phyloP scores from a whole-genome alignment of 37 sponge, comb jelly and placozoan genomes.

The Beroe ovata region DNA sequence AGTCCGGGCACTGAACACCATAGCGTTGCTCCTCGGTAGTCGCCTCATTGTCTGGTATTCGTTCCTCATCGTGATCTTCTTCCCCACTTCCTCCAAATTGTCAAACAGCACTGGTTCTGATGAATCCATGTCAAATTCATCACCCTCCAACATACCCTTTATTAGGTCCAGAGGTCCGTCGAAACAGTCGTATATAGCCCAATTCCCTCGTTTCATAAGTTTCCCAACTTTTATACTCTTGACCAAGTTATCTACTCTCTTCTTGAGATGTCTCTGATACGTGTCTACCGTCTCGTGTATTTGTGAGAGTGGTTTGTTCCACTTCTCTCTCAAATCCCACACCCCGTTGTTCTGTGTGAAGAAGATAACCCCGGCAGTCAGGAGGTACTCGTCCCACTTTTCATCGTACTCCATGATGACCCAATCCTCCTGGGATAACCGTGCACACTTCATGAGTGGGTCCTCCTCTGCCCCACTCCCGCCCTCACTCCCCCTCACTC shows the following conservation, averaged over 20 bases:
- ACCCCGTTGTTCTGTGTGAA: background rate
- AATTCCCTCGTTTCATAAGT: background rate
- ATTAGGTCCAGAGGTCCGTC: background rate
- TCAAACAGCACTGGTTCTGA: too few species aligned
- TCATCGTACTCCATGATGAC: background rate
- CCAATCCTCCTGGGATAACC: background rate
- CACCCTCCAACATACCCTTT: background rate
- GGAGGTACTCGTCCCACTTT: background rate
- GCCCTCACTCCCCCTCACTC: background rate
- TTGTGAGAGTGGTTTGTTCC: background rate
- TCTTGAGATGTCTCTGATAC: background rate
- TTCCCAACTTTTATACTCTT: background rate
- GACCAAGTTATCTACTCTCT: background rate
- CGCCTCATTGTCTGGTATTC: background rate
- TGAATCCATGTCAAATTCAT: background rate
- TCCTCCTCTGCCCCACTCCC: background rate
- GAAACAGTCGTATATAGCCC: background rate
- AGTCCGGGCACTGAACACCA: background rate
- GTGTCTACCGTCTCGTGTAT: background rate
- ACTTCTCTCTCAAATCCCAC: background rate
- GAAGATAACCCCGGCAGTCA: background rate
- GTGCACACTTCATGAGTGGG: background rate
- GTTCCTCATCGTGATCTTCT: background rate
- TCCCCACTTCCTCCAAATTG: background rate
- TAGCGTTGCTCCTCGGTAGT: background rate